Conservation (phyloP, 2,113 vertebrate genomes). For the Rhinoderma darwinii region DNA sequence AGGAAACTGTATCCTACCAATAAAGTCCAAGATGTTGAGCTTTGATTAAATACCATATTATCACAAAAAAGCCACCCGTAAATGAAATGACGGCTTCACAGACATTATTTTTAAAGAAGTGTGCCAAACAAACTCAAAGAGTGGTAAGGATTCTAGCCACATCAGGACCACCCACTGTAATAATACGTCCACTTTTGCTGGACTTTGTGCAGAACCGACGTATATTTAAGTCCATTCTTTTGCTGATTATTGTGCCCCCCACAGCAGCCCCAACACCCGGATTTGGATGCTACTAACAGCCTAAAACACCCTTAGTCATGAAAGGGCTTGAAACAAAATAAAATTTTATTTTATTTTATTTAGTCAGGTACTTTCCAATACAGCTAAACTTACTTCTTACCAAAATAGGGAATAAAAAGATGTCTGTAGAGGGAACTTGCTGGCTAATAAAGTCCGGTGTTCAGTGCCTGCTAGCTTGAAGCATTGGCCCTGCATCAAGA, state of each 20-base stretch:
- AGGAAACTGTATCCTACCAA: slow-evolving; percentile 8
- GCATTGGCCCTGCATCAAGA: background rate
- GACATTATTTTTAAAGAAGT: background rate
- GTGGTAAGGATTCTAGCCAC: background rate
- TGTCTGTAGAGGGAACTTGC: too few species aligned
- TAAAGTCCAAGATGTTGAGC: background rate
- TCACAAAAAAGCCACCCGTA: background rate
- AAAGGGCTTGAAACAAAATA: background rate
- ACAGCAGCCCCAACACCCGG: too few species aligned
- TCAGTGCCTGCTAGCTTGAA: background rate
- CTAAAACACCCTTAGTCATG: too few species aligned
- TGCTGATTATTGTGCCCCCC: too few species aligned
- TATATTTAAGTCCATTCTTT: too few species aligned
- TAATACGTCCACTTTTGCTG: too few species aligned
- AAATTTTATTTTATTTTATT: background rate
- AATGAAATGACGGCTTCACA: background rate
- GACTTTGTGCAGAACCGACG: too few species aligned
- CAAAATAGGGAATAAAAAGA: background rate
- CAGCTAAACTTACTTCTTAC: background rate
- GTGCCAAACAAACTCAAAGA: background rate
- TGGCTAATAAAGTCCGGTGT: too few species aligned
- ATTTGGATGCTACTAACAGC: too few species aligned
- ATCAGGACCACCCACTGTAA: too few species aligned
- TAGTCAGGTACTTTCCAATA: background rate
- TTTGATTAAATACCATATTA: slow-evolving; percentile 18